Percentiles rank a stretch among this genome's conserved stretches.
phyloP scores from a whole-genome alignment of 2,113 vertebrate species.

The Gymnobelideus leadbeateri region DNA sequence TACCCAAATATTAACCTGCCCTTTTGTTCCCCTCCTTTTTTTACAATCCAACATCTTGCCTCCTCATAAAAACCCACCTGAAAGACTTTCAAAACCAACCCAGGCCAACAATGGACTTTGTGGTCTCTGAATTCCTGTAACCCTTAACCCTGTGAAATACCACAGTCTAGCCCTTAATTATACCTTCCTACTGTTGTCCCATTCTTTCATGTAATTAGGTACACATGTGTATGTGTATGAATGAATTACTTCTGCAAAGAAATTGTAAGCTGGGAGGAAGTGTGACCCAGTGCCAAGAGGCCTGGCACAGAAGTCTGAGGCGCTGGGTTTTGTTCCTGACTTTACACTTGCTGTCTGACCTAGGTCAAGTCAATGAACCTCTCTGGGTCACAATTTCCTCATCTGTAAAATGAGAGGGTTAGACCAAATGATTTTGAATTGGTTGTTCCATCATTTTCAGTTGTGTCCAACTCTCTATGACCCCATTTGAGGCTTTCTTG shows the following conservation, averaged over 20 bases:
- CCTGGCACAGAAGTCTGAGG: background rate
- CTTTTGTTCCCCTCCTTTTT: background rate
- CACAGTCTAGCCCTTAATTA: background rate
- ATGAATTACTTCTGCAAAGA: background rate
- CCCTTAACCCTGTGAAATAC: background rate
- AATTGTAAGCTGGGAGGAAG: background rate
- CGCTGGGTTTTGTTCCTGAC: background rate
- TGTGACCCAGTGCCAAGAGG: background rate
- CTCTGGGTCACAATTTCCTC: background rate
- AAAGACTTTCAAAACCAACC: background rate
- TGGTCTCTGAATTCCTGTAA: background rate
- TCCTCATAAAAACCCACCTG: background rate
- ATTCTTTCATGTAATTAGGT: background rate
- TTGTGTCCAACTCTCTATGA: background rate
- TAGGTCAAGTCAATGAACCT: background rate
- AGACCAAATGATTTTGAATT: background rate
- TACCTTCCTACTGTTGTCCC: background rate
- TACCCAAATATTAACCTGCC: background rate
- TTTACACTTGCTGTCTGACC: background rate
- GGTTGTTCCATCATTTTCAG: background rate
- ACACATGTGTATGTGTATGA: background rate
- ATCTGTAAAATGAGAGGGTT: background rate
- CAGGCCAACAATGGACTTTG: background rate
- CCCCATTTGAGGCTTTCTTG: background rate
- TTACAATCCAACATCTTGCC: background rate